These are phyloP conservation scores for Neuroscelio doddi DNA, from an alignment of 2,888 invertebrate species.

Conservation along the genomic window DNA sequence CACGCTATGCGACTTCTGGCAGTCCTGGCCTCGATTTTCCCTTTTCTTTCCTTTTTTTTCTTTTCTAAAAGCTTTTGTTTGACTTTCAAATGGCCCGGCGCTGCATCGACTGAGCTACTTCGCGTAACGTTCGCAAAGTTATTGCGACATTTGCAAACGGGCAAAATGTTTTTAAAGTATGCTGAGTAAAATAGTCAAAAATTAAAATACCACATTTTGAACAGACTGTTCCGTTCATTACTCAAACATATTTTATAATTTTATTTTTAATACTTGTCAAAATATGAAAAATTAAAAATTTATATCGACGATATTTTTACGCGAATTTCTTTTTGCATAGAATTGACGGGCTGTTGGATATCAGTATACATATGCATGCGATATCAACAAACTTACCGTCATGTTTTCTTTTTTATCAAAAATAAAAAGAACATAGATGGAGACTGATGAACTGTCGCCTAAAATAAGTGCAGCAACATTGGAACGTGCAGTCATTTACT, in stretches of 20 bases:
- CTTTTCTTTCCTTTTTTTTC: conserved; percentile 11
- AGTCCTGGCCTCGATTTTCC: conserved; percentile 32
- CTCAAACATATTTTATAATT: too few relatives aligned
- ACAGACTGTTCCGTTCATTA: too few relatives aligned
- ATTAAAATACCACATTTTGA: too few relatives aligned
- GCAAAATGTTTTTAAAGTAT: too few relatives aligned
- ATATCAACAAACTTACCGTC: conserved; percentile 26
- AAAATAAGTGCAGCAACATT: conserved; percentile 37
- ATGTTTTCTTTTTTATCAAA: conserved; percentile 25
- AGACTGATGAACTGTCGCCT: conserved; percentile 35
- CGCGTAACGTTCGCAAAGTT: conserved; percentile 4
- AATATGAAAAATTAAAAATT: too few relatives aligned
- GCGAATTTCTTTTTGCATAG: neutral
- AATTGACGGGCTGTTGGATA: conserved; percentile 9
- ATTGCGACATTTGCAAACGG: conserved; percentile 11
- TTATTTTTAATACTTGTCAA: too few relatives aligned
- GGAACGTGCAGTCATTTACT: conserved; percentile 49
- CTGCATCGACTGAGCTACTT: conserved; percentile 18
- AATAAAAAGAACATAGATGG: conserved; percentile 28
- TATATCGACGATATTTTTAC: too few relatives aligned
- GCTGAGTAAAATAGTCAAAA: too few relatives aligned
- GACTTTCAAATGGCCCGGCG: conserved; percentile 52
- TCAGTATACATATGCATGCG: conserved; percentile 7
- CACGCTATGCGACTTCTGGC: conserved; percentile 20
- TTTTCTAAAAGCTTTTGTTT: conserved; percentile 49